Evolutionary conservation across 2,888 invertebrate species (phyloP).

Genomic region (Zaprionus lineosus): DNA sequence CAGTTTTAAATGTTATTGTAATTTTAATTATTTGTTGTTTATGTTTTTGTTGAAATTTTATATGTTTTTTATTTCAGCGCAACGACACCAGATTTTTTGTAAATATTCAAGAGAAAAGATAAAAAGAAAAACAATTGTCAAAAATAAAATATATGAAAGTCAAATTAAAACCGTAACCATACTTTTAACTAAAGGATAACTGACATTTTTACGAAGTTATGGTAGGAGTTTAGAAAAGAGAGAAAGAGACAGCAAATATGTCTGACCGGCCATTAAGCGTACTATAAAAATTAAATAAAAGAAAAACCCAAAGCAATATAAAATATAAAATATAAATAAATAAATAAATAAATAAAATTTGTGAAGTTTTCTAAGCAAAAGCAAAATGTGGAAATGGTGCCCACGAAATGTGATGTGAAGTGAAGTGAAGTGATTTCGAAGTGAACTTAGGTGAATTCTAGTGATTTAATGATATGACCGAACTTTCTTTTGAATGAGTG

Average conservation of each 20-base stretch:
- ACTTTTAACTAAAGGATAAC: slow-evolving; percentile 49
- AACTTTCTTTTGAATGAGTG: slow-evolving; percentile 32
- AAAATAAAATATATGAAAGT: slow-evolving; percentile 69
- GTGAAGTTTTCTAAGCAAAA: slow-evolving; percentile 56
- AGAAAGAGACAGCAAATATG: slow-evolving; percentile 40
- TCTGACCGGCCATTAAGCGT: slow-evolving; percentile 57
- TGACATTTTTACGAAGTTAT: slow-evolving; percentile 41
- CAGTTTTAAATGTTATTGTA: slow-evolving; percentile 20
- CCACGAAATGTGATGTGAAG: slow-evolving; percentile 35
- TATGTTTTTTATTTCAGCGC: slow-evolving; percentile 65
- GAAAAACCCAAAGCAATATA: no score
- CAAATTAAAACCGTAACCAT: slow-evolving; percentile 72
- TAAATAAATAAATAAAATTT: slow-evolving; percentile 31
- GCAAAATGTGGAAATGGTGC: slow-evolving; percentile 52
- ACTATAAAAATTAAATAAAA: slow-evolving; percentile 35
- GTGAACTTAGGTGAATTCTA: no score
- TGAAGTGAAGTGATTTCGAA: slow-evolving; percentile 28
- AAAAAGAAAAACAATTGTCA: slow-evolving; percentile 78
- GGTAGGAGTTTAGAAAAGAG: slow-evolving; percentile 22
- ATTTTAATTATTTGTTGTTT: slow-evolving; percentile 2
- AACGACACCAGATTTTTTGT: slow-evolving; percentile 79
- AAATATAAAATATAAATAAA: slow-evolving; percentile 16
- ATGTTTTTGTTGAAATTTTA: slow-evolving; percentile 43
- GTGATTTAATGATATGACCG: slow-evolving; percentile 32
- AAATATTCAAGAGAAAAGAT: slow-evolving; percentile 71